Base-by-base conservation (phyloP, 2,888 invertebrate species). In the Oscheius myriophilus region DNA sequence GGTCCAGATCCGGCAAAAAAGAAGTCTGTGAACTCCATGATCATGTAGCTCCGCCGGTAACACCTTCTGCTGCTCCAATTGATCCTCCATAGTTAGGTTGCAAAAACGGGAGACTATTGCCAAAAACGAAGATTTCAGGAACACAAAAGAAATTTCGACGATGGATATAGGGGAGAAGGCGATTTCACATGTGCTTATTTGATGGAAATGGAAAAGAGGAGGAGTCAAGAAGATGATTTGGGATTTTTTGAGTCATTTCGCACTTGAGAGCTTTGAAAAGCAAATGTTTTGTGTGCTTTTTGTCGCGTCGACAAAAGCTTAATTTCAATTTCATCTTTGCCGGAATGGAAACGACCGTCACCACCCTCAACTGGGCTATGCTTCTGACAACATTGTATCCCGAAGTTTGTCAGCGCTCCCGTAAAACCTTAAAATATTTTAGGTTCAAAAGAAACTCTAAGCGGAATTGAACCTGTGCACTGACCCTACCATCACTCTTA, bases 311-410 rank as follows among this genome's bases (percentile, higher is more conserved):
- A n/a, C n/a, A n/a, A n/a, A n/a, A n/a, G n/a, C 76, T 86, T 1
- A 72, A 85, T 16, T 73, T 86, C 9, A 86, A 86, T 69, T 71
- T 86, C 21, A 86, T 85, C 73, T 84, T 84, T 51, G 85, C 85
- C 41, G 85, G 85, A 39, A 83, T 80, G 80, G 85, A 85, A 63
- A 85, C 85, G 2, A 85, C 86, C 21, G 84, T 85, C 42, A 86
- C 84, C 18, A 86, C 86, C 6, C 75, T 84, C 33, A 85, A 85
- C 72, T 86, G 85, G 85, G 86, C 80, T 12, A 76, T 86, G 49
- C 66, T 86, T 3, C 63, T 84, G 58, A 71, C 82, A 51, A 78
- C 82, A 33, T 59, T 68, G 12, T 64, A 78, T 53, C 71, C 53
- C 11, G 52, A 68, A 43, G 69, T 78, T 6, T 59, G 18, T 9